Evolutionary conservation across 2,888 invertebrate genomes (phyloP).

Genomic region (Phaonia tiefii): DNA sequence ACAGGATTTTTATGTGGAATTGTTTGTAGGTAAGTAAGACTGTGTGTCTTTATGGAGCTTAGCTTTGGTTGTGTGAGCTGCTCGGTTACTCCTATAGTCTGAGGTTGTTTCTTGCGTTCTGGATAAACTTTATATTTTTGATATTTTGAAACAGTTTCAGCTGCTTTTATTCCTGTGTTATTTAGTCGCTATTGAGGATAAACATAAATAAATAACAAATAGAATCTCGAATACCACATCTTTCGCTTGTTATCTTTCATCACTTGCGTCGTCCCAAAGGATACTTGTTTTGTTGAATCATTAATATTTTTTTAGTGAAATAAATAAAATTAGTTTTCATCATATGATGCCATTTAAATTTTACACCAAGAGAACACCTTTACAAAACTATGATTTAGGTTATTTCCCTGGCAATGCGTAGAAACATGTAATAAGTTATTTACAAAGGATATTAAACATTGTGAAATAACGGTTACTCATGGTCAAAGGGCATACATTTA

Average conservation of each 20-base stretch:
- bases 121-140: constrained; percentile 42
- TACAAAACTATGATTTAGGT: neutral
- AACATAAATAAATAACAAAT: constrained; percentile 40
- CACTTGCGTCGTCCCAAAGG: constrained; percentile 5
- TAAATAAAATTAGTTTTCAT: constrained; percentile 23
- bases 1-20: constrained; percentile 4
- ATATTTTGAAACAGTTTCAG: constrained; percentile 30
- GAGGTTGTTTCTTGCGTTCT: neutral
- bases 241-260: neutral
- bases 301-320: constrained; percentile 21
- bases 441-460: no score
- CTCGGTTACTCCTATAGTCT: neutral
- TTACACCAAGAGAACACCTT: neutral
- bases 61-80: constrained; percentile 40
- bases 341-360: neutral
- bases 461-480: no score
- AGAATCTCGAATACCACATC: neutral
- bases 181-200: constrained; percentile 47
- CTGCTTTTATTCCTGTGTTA: constrained; percentile 24
- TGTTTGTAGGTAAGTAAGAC: neutral
- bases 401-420: no score
- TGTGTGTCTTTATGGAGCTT: constrained; percentile 43
- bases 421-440: no score
- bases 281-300: constrained; percentile 2
- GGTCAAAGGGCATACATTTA: no score